A percentile compares a stretch with the other conserved stretches of the same genome.
These are phyloP conservation scores for Ifrita kowaldi DNA, from an alignment of 2,113 vertebrate genomes.

Conservation along the genomic window DNA sequence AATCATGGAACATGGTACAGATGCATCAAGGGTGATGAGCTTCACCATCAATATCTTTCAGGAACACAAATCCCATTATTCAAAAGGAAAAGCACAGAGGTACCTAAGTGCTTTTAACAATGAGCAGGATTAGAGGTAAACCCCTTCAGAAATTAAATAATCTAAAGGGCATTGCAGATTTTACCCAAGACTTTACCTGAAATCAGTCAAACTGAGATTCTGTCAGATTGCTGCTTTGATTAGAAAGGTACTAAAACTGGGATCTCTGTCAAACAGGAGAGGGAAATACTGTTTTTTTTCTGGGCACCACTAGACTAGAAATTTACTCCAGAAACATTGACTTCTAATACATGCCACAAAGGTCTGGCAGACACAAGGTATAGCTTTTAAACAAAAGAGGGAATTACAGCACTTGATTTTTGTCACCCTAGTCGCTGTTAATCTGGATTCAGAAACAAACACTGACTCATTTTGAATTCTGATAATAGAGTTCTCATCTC, in stretches of 20 bases:
- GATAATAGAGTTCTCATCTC: not conserved
- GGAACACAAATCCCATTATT: not conserved
- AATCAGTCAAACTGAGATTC: not conserved
- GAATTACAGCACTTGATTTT: not conserved
- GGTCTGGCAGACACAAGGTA: not conserved
- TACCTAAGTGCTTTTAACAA: not conserved
- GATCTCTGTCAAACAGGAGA: not conserved
- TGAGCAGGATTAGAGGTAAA: not conserved
- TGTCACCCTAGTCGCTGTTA: not conserved
- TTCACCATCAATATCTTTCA: not conserved
- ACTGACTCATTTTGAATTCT: not conserved
- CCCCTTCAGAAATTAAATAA: not conserved
- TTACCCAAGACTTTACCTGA: not conserved
- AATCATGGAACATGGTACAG: not conserved
- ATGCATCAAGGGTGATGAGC: not conserved
- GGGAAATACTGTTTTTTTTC: not conserved
- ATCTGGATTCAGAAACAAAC: not conserved
- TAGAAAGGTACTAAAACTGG: not conserved
- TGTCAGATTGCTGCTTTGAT: not conserved
- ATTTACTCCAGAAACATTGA: not conserved
- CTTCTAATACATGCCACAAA: not conserved
- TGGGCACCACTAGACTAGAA: not conserved
- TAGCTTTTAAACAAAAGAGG: not conserved
- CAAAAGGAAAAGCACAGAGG: not conserved
- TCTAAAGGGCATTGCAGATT: not conserved